Base-by-base conservation (phyloP, 1,140 invertebrate species). In the Papilio glaucus region DNA sequence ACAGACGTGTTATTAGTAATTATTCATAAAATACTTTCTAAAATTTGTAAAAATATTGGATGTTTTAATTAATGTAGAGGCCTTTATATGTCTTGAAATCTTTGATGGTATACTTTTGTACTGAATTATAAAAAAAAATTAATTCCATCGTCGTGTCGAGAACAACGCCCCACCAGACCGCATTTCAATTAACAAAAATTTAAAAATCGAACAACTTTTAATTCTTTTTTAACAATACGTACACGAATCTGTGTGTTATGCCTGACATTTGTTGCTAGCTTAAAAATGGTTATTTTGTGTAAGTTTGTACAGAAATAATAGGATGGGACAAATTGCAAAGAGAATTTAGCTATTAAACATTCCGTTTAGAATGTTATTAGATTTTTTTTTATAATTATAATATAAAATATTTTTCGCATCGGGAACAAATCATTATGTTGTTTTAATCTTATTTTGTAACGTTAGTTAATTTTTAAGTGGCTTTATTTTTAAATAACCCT, bases 341-440 rank as follows among this genome's bases (percentile, higher is more conserved):
- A 92, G 85, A 90, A 93, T 85, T 88, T 93, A 93, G 91, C 87
- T 93, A 88, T 89, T 89, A 91, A 89, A 91, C 91, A 93, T 93
- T 93, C 91, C 91, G 89, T 78, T 91, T 93, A 93, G 91, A 91
- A 91, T 93, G 91, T 91, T 93, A 93, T 77, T 91, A 91, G 87
- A 89, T 90, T 90, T 91, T 90, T 88, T 91, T 89, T 85, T 81
- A 85, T 84, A 84, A 82, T 82, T 84, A 80, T 89, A 88, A 84
- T 90, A 91, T 88, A 87, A 91, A 57, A 89, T 90, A 90, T 89
- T 90, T 89, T 89, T 91, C 85, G 82, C 88, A 88, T 93, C 83
- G 91, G 91, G 91, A 93, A 93, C 91, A 93, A 93, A 92, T 89
- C 84, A 92, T 91, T 92, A 91, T 89, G 91, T 93, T 93, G 85